Evolutionary conservation across 2,113 vertebrate genomes (phyloP).

Genomic region (Ictalurus punctatus): DNA sequence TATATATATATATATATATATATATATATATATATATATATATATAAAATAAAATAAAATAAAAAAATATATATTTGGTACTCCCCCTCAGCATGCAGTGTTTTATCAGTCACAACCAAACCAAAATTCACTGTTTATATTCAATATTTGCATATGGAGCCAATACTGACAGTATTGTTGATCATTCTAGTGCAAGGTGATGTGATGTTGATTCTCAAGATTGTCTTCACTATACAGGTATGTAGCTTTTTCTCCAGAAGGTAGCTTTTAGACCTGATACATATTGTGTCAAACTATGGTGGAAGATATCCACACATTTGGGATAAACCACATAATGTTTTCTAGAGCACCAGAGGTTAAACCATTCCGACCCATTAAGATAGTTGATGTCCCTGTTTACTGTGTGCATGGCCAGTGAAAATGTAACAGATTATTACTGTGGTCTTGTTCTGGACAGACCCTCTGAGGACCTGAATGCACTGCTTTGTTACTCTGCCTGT

Average conservation of each 20-base stretch:
- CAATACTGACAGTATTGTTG: not conserved
- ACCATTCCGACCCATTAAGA: not conserved
- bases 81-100: not conserved
- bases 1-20: no score
- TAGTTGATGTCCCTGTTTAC: no score
- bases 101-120: not conserved
- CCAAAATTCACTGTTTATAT: not conserved
- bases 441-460: no score
- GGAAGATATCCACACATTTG: not conserved
- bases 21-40: no score
- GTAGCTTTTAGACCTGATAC: not conserved
- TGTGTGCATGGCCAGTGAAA: no score
- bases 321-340: not conserved
- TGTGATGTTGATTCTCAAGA: not conserved
- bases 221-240: no score
- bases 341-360: not conserved
- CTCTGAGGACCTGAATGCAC: no score
- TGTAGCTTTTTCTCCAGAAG: not conserved
- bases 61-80: no score
- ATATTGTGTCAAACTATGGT: not conserved
- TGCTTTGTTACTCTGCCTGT: no score
- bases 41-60: no score
- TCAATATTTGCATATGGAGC: not conserved
- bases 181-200: not conserved
- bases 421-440: no score